Percentiles rank a stretch among this genome's conserved stretches.
These are phyloP conservation scores for Psix sp. DNA, from an alignment of 1,140 invertebrate genomes.

Conservation along the genomic window DNA sequence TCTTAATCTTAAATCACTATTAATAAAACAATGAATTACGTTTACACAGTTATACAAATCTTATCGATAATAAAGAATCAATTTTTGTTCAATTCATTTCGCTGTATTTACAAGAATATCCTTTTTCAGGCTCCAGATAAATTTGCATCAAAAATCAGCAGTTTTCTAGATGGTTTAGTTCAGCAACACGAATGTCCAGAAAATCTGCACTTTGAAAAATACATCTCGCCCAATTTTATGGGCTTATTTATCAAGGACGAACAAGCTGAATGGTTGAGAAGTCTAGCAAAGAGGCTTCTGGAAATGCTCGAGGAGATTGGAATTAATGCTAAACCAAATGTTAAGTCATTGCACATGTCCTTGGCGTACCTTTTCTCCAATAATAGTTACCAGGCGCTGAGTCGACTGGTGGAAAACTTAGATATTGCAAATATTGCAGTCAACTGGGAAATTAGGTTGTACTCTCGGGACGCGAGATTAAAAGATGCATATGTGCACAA, in stretches of 20 bases:
- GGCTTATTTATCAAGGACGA: constrained; percentile 89
- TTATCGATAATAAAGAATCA: background rate
- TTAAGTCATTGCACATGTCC: constrained; percentile 91
- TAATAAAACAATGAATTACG: too few species aligned
- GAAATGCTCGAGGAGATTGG: constrained; percentile 85
- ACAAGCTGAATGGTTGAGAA: constrained; percentile 85
- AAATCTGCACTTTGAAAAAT: constrained; percentile 84
- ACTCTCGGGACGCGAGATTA: constrained; percentile 87
- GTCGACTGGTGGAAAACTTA: constrained; percentile 84
- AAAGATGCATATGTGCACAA: constrained; percentile 85
- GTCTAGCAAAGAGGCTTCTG: constrained; percentile 85
- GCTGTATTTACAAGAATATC: too few species aligned
- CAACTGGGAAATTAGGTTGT: constrained; percentile 91
- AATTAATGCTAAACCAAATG: constrained; percentile 83
- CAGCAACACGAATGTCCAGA: constrained; percentile 81
- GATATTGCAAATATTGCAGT: constrained; percentile 79
- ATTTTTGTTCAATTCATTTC: too few species aligned
- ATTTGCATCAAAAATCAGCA: constrained; percentile 81
- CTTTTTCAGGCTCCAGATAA: constrained; percentile 83
- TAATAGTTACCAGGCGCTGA: constrained; percentile 83
- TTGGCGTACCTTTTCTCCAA: constrained; percentile 91
- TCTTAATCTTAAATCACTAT: too few species aligned
- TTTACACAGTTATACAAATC: too few species aligned
- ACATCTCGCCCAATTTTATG: constrained; percentile 91
- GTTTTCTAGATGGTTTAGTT: constrained; percentile 82